Base-by-base conservation (phyloP, 1,140 invertebrate species). In the Eriocheir sinensis region DNA sequence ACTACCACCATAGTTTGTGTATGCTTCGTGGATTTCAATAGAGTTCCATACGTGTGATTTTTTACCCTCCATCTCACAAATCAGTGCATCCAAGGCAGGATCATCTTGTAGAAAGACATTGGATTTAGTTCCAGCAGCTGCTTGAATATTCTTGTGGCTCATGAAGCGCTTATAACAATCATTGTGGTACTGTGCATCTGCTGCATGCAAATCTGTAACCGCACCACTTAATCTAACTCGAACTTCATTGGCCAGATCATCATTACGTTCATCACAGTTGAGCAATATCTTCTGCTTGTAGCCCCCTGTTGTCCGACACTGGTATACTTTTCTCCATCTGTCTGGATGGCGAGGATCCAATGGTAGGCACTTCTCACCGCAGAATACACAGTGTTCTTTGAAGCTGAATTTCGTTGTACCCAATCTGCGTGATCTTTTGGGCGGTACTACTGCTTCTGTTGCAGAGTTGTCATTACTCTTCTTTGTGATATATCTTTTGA, bases 261-360 rank as follows among this genome's bases (percentile, higher is more conserved):
- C 80, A 34, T 72, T 32, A 60, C n/a, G n/a, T n/a, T n/a, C 8
- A 81, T 92, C 91, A 83, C 91, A 92, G 60, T 12, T 92, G 17
- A 81, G 60, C 27, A 83, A 38, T 81, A 91, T 92, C 21, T 81
- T 81, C 91, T 92, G 60, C 79, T 83, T 92, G 48, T 38, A 40
- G n/a, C n/a, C n/a, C n/a, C n/a, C n/a, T n/a, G n/a, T n/a, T 81
- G 91, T 92, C 32, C 72, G 79, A 81, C 79, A 91, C 53, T 91
- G 89, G 44, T n/a, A 40, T 34, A 91, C 89, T 72, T 91, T 91
- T 53, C 89, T 90, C 89, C 48, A 92, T 92, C 90, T 92, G 53
- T 92, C 90, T 92, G 90, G 90, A 92, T 81, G 79, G n/a, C 91
- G 91, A 15, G 91, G 91, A 92, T 92, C 90, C 15, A 80, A 40